Evolutionary conservation across 2,888 invertebrate species (phyloP), one percentile per base, ranked within the genome.

Genomic region (Phrixothrix hirtus): DNA sequence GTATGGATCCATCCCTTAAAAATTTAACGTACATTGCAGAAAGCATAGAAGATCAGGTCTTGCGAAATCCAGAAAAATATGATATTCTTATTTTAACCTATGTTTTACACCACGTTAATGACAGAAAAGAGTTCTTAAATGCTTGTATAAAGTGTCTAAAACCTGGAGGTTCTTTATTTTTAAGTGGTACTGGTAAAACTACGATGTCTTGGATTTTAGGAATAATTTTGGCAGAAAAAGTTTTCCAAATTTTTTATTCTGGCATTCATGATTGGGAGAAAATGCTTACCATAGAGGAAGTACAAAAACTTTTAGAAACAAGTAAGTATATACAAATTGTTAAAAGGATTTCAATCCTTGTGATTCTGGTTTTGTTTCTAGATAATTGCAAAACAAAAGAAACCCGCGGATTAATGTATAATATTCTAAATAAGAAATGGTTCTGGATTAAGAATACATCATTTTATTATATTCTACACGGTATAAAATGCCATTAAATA

Each of bases 201-300:
- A 61, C 75, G 16, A 37, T 78, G 1, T 83, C 94, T 1, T 89
- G 87, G 77, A 37, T 90, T 0, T 75, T 82, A 7, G 88, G 79
- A 0, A 88, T 97, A 42, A 75, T 84, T 29, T 61, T 86, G 0
- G 91, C 88, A 0, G 98, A 99, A 78, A 81, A 88, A 71, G 58
- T 94, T 0, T 64, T 94, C 0, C 78, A 79, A 21, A 41, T 87
- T 0, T 71, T 94, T n/a, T 95, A 97, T 0, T 77, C 76, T 60
- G 95, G 95, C 1, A 93, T 95, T 0, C 98, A 99, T 73, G 85
- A 94, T 52, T 95, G 89, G 84, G 83, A 92, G 5, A 93, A 94
- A 75, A 92, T 97, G 74, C 84, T 94, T 11, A 78, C 84, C 0
- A 93, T 95, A 0, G 78, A 83, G 39, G 88, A 93, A 60, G 78